Evolutionary conservation across 2,113 vertebrate genomes (phyloP), one percentile per base, ranked within the genome.

Genomic region (Poeciliopsis turrubarensis): DNA sequence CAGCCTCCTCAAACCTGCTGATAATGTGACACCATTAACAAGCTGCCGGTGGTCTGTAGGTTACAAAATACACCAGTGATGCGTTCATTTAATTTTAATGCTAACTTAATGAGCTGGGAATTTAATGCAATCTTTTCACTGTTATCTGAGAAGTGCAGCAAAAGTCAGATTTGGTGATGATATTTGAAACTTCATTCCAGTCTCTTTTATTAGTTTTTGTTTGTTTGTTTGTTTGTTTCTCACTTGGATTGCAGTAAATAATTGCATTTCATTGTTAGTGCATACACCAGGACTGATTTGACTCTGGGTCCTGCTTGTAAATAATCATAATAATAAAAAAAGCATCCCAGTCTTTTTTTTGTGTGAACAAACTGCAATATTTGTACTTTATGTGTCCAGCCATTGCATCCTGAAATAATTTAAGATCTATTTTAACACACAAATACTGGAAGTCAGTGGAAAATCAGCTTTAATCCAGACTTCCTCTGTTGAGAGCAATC

Each of bases 1-100:
- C 14, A 41, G 47, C 29, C 9, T 68, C 30, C 44, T 64, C 4
- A 39, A 8, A n/a, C 39, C 57, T 75, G 66, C 63, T 39, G 65
- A 69, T 65, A 15, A 68, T 29, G 41, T 77, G 34, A 26, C 41
- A 39, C 31, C 70, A 75, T 63, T 62, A 67, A 68, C 61, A 71
- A 57, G 11, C 22, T 71, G 37, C 19, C 5, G 51, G 60, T 30
- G 4, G 67, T 17, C 39, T 30, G 32, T 44, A 39, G 37, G 14
- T 65, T 26, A 54, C n/a, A 11, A 34, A 32, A 25, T n/a, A 60
- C 37, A 37, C 41, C 25, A 37, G 57, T 7, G 9, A 27, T 25
- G 47, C 34, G 51, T 73, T 54, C 9, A 29, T 54, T 27, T 17
- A 8, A 37, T 61, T 37, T 65, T n/a, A 70, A 60, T 65, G 10